Base-by-base conservation (phyloP, 2,888 invertebrate genomes). In the Notodonta ziczac region DNA sequence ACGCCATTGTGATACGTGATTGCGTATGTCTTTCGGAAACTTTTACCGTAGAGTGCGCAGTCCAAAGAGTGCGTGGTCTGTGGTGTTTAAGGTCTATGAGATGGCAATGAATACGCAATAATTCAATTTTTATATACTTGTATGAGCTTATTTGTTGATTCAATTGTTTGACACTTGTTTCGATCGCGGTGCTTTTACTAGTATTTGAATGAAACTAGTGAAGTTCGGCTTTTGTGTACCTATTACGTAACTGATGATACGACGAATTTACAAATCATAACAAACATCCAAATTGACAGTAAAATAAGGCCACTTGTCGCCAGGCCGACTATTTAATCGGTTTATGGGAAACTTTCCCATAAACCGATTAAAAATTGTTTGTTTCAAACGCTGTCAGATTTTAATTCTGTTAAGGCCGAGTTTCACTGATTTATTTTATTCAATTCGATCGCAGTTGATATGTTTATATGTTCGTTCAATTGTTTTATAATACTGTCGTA, bases 61-160 rank as follows among this genome's bases (percentile, higher is more conserved):
- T 24, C 24, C 24, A 24, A 24, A 24, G 24, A 2, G 24, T 24
- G 24, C 24, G 24, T 24, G 24, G 24, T 24, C 24, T 24, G 24
- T 85, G 81, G 79, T 81, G 73, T 87, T 67, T 81, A 81, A 79
- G 74, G 75, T 76, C 73, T 81, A 82, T 73, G 77, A 77, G 70
- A 76, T 73, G 70, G 69, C 76, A 74, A 79, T 83, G 80, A 80
- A 80, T 81, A 86, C 81, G 87, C 86, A 89, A 89, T 88, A 84
- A 85, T 66, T 80, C 72, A 78, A 73, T 80, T 76, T 73, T 65
- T 74, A 76, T 77, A 70, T 70, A 75, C 67, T 78, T 77, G 67
- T 69, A 70, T 66, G 77, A 79, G 76, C 74, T 80, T 82, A 72
- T 74, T 78, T 73, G 72, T 76, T 74, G 66, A 70, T 70, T 58